Conservation (phyloP, 2,888 invertebrate species). For the Drosophila cracens region DNA sequence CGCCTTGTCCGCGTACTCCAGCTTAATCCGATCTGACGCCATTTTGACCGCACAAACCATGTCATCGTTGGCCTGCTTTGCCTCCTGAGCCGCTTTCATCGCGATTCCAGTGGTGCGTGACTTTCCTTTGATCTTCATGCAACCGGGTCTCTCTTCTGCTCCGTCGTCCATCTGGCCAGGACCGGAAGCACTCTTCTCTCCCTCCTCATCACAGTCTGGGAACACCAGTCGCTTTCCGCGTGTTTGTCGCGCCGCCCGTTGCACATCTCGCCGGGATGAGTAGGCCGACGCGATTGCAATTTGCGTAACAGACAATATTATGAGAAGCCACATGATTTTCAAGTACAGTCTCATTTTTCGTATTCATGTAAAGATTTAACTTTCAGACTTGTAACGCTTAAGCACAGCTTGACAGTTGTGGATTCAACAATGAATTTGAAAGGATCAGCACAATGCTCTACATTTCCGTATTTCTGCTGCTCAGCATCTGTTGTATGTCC, state of each 20-base stretch:
- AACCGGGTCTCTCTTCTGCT: not conserved
- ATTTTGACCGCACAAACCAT: slow-evolving; percentile 89
- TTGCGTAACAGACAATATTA: slow-evolving; percentile 28
- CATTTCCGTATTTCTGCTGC: slow-evolving; percentile 39
- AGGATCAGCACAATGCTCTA: slow-evolving; percentile 39
- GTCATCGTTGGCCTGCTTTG: slow-evolving; percentile 79
- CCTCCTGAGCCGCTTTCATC: slow-evolving; percentile 90
- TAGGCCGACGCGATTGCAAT: slow-evolving; percentile 4
- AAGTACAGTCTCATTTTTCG: slow-evolving; percentile 59
- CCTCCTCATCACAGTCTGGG: not conserved
- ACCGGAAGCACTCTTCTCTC: not conserved
- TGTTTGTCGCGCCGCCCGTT: not conserved
- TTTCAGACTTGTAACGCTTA: slow-evolving; percentile 9
- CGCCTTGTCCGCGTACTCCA: slow-evolving; percentile 89
- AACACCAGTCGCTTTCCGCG: slow-evolving; percentile 22
- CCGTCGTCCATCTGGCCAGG: not conserved
- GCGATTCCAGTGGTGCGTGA: slow-evolving; percentile 88
- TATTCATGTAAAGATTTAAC: slow-evolving; percentile 28
- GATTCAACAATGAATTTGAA: slow-evolving; percentile 25
- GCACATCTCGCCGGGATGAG: not conserved
- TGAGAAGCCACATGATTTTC: slow-evolving; percentile 46
- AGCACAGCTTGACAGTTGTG: slow-evolving; percentile 25
- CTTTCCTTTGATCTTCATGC: not conserved
- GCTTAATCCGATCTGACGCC: slow-evolving; percentile 89
- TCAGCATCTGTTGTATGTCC: slow-evolving; percentile 23